Percentiles rank a stretch among this genome's conserved stretches.
These are phyloP conservation scores for Nasonia vitripennis DNA, from an alignment of 1,140 invertebrate genomes.

Conservation along the genomic window DNA sequence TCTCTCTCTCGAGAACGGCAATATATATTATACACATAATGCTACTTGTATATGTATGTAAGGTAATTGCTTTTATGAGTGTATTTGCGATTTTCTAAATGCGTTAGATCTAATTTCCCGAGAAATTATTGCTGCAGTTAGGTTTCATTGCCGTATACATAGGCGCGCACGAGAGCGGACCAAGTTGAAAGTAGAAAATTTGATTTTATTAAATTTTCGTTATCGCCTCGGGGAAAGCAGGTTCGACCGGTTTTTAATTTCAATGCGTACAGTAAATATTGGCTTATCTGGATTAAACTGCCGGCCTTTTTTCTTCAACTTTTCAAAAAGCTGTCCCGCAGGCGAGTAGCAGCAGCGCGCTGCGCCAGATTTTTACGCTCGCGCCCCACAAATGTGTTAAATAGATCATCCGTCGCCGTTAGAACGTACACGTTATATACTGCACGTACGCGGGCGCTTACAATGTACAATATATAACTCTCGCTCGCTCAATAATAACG, in stretches of 20 bases:
- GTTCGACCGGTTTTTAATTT: not conserved
- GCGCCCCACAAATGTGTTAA: not conserved
- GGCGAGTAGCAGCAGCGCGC: not conserved
- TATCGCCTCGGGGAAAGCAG: not conserved
- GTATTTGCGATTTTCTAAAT: not conserved
- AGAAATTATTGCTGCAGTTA: too few species aligned
- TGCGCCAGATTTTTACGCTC: not conserved
- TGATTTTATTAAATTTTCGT: conserved; percentile 1
- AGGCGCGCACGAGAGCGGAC: not conserved
- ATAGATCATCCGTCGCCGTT: not conserved
- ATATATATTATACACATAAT: not conserved
- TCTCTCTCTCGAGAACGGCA: too few species aligned
- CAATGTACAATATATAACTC: not conserved
- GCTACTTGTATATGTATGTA: not conserved
- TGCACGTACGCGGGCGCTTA: not conserved
- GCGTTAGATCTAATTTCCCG: not conserved
- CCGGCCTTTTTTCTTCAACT: not conserved
- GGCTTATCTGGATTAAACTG: not conserved
- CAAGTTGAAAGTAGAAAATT: conserved; percentile 4
- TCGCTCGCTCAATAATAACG: not conserved
- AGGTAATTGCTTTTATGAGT: conserved; percentile 1
- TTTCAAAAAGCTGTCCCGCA: not conserved
- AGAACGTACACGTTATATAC: not conserved
- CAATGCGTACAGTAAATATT: not conserved
- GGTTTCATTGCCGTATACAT: not conserved